phyloP scores from a whole-genome alignment of 1,140 invertebrate genomes.

The Bombus confusus region DNA sequence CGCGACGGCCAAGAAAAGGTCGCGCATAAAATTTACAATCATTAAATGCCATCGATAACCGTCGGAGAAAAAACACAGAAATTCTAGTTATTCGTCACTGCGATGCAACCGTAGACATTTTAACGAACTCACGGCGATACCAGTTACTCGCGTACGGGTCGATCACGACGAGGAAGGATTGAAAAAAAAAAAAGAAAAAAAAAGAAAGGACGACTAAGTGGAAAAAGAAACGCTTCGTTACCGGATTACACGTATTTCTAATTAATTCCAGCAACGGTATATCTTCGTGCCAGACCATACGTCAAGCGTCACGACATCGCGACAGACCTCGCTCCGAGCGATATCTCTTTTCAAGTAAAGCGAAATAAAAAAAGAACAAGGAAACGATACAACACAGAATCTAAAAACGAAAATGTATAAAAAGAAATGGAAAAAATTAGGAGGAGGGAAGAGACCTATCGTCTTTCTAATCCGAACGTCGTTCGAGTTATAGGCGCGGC shows the following conservation, averaged over 20 bases:
- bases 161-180: background rate
- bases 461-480: constrained; percentile 45
- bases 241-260: constrained; percentile 37
- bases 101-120: constrained; percentile 24
- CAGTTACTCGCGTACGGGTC: background rate
- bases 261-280: constrained; percentile 50
- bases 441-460: background rate
- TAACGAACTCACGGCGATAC: background rate
- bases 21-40: constrained; percentile 53
- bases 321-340: background rate
- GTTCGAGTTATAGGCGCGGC: constrained; percentile 28
- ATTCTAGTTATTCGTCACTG: constrained; percentile 36
- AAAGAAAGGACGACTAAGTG: too few species aligned
- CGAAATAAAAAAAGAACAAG: background rate
- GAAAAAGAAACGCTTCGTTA: constrained; percentile 1
- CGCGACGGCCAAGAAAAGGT: constrained; percentile 40
- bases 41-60: constrained; percentile 38
- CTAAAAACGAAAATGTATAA: background rate
- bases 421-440: background rate
- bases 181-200: too few species aligned
- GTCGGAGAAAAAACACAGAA: background rate
- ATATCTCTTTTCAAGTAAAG: background rate
- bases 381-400: background rate
- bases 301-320: constrained; percentile 2
- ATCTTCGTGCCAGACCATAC: background rate